A percentile compares a stretch with the other conserved stretches of the same genome.
Conservation (phyloP, 92 coral and sea anemone species). For the Porites cylindrica region DNA sequence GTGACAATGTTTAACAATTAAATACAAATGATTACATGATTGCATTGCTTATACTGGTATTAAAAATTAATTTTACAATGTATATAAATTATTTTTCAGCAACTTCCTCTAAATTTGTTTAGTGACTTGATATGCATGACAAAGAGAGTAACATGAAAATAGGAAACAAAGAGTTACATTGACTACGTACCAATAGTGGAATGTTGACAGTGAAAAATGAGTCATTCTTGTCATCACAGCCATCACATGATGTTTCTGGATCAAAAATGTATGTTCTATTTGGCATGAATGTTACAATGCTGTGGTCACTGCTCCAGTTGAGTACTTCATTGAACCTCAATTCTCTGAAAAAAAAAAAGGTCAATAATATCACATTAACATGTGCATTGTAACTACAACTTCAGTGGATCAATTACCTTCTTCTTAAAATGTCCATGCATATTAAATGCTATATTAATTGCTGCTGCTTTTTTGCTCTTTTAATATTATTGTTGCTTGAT, state of each 20-base stretch:
- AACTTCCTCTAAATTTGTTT: no score
- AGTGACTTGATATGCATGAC: neutral
- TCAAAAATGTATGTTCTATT: constrained; percentile 85
- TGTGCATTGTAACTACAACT: no score
- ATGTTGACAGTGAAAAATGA: constrained; percentile 78
- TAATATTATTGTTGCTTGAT: no score
- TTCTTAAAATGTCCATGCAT: no score
- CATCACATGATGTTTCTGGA: constrained; percentile 83
- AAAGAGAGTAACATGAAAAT: neutral
- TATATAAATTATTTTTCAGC: no score
- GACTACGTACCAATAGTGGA: constrained; percentile 75
- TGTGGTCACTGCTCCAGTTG: constrained; percentile 65
- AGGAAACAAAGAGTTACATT: neutral
- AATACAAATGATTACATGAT: no score
- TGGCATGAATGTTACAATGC: constrained; percentile 84
- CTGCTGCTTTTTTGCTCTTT: no score
- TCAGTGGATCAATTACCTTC: no score
- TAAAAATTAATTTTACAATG: no score
- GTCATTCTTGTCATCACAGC: constrained; percentile 80
- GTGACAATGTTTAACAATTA: no score
- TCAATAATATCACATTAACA: neutral
- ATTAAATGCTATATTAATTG: no score
- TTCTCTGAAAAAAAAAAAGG: constrained; percentile 61
- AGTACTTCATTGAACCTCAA: constrained; percentile 71
- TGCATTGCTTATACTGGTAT: no score